phyloP scores from a whole-genome alignment of 2,113 vertebrate species.

The Myanophis thanlyinensis region DNA sequence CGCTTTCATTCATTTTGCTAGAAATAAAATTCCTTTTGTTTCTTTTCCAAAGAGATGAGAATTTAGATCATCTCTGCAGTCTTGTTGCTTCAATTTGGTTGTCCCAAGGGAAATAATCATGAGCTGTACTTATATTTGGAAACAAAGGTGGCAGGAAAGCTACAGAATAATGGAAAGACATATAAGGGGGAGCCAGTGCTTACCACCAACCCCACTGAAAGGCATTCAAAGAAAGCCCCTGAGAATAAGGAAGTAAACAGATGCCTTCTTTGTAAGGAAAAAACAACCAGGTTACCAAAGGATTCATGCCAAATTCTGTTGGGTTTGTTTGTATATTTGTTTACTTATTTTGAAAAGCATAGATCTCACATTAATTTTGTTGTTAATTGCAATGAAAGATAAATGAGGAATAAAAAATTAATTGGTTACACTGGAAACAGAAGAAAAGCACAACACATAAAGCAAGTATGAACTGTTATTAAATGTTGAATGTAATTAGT shows the following conservation, averaged over 20 bases:
- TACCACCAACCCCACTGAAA: not conserved
- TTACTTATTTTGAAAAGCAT: not conserved
- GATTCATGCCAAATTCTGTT: not conserved
- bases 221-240: not conserved
- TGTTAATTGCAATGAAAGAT: not conserved
- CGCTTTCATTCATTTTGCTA: not conserved
- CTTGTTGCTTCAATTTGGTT: not conserved
- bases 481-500: conserved; percentile 5
- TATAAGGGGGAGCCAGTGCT: not conserved
- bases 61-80: not conserved
- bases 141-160: not conserved
- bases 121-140: not conserved
- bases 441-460: not conserved
- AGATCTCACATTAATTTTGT: not conserved
- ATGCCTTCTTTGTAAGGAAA: not conserved
- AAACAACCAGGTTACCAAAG: not conserved
- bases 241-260: not conserved
- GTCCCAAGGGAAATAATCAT: not conserved
- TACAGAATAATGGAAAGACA: not conserved
- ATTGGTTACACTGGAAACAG: not conserved
- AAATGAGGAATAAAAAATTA: not conserved
- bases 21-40: not conserved
- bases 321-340: not conserved
- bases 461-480: not conserved
- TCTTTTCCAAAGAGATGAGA: not conserved